phyloP scores from a whole-genome alignment of 2,113 vertebrate species.

The Edolisoma coerulescens region DNA sequence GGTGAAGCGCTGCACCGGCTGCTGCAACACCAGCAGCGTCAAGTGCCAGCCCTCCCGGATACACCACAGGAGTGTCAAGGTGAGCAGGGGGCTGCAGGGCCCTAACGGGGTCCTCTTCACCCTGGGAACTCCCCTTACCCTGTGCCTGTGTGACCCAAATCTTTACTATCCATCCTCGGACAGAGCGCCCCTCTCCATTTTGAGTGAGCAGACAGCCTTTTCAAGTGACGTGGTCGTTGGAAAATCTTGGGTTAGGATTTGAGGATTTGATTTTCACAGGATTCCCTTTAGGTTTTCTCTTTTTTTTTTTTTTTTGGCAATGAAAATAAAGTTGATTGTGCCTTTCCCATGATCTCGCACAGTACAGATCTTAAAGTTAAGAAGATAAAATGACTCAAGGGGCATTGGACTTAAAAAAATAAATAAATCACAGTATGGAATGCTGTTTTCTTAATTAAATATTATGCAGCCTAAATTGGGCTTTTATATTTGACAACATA shows the following conservation, averaged over 20 bases:
- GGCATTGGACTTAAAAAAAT: slow-evolving; percentile 54
- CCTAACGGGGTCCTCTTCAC: fast-evolving
- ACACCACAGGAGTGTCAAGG: slow-evolving; percentile 95
- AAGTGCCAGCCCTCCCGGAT: slow-evolving; percentile 90
- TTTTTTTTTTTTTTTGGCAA: not conserved
- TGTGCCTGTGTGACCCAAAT: not conserved
- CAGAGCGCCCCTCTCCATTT: fast-evolving
- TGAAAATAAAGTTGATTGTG: slow-evolving; percentile 15
- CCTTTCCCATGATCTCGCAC: slow-evolving; percentile 43
- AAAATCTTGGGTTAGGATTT: not conserved
- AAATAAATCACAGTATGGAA: slow-evolving; percentile 44
- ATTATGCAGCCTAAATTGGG: slow-evolving; percentile 20
- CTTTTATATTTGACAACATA: slow-evolving; percentile 46
- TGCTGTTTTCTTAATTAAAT: slow-evolving; percentile 46
- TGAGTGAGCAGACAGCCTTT: not conserved
- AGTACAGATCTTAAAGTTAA: slow-evolving; percentile 35
- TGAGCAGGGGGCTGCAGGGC: slow-evolving; percentile 49
- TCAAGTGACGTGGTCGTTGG: not conserved
- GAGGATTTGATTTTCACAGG: not conserved
- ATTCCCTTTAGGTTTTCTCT: slow-evolving; percentile 32
- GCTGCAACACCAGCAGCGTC: slow-evolving; percentile 96
- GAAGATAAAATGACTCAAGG: slow-evolving; percentile 54
- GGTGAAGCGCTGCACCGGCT: slow-evolving; percentile 96
- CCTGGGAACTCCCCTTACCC: not conserved
- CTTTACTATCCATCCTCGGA: not conserved